Evolutionary conservation across 2,113 vertebrate genomes (phyloP).

Genomic region (Apteryx owenii): DNA sequence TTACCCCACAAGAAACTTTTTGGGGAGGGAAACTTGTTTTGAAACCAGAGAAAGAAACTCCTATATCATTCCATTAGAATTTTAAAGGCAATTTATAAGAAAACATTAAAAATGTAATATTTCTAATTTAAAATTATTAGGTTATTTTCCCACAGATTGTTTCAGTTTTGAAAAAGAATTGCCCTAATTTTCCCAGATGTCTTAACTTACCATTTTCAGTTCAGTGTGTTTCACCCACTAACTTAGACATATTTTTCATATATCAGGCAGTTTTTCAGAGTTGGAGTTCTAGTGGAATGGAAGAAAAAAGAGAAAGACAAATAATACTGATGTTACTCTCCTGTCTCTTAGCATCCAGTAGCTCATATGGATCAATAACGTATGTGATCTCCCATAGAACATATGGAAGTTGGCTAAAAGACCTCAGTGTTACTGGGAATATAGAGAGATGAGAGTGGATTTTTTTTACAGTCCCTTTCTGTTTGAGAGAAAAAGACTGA

Average conservation of each 20-base stretch:
- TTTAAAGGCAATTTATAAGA: neutral
- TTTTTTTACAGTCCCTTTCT: neutral
- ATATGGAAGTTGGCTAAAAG: neutral
- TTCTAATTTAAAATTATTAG: neutral
- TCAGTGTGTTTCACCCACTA: neutral
- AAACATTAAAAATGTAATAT: neutral
- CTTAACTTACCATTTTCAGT: neutral
- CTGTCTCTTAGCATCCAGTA: neutral
- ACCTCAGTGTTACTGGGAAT: neutral
- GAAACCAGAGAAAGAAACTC: neutral
- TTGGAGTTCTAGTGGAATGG: neutral
- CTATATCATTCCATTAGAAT: neutral
- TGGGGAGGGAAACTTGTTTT: too few relatives aligned
- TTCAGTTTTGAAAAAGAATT: too few relatives aligned
- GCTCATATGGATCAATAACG: neutral
- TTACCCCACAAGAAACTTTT: neutral
- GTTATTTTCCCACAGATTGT: neutral
- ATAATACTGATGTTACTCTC: neutral
- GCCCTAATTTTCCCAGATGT: too few relatives aligned
- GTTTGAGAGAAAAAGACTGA: neutral
- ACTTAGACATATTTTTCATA: neutral
- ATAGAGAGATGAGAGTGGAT: neutral
- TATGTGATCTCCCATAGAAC: neutral
- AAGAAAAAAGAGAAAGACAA: accelerated
- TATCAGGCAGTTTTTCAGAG: neutral